Conservation (phyloP, 2,888 invertebrate species). For the Leucoptera coffeella region DNA sequence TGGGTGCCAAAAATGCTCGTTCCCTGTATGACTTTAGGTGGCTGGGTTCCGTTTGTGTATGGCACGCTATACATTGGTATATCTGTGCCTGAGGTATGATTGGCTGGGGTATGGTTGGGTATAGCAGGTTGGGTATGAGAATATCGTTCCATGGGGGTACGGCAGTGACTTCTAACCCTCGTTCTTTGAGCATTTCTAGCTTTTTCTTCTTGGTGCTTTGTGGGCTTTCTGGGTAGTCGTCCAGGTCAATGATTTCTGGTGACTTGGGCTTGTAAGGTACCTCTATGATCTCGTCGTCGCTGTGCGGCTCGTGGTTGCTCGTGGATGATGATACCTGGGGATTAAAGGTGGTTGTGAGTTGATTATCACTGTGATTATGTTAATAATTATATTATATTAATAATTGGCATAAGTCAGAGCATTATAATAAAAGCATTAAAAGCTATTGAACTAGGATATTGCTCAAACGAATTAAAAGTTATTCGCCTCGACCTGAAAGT, state of each 20-base stretch:
- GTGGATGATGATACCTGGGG: slow-evolving; percentile 6
- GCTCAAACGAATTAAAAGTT: no score
- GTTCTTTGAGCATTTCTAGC: slow-evolving; percentile 67
- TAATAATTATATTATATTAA: no score
- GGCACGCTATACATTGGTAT: slow-evolving; percentile 34
- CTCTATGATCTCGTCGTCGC: slow-evolving; percentile 37
- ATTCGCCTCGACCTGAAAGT: no score
- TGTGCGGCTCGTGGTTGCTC: slow-evolving; percentile 7
- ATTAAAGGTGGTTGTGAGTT: slow-evolving; percentile 4
- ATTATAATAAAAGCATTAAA: no score
- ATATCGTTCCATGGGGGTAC: no score
- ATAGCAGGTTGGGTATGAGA: no score
- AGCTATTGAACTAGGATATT: no score
- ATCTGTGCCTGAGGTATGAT: slow-evolving; percentile 43
- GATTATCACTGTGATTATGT: no score
- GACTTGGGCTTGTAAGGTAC: slow-evolving; percentile 56
- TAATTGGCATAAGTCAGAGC: no score
- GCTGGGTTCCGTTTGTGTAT: slow-evolving; percentile 18
- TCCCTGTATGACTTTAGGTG: slow-evolving; percentile 57
- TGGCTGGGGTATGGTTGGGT: slow-evolving; percentile 34
- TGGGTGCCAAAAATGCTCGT: slow-evolving; percentile 57
- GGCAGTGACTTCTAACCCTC: slow-evolving; percentile 70
- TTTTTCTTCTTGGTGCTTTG: slow-evolving; percentile 58
- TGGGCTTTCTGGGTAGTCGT: slow-evolving; percentile 45
- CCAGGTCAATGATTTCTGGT: slow-evolving; percentile 60